Base-by-base conservation (phyloP, 2,797 vertebrate genomes). In the Darevskia mixta region DNA sequence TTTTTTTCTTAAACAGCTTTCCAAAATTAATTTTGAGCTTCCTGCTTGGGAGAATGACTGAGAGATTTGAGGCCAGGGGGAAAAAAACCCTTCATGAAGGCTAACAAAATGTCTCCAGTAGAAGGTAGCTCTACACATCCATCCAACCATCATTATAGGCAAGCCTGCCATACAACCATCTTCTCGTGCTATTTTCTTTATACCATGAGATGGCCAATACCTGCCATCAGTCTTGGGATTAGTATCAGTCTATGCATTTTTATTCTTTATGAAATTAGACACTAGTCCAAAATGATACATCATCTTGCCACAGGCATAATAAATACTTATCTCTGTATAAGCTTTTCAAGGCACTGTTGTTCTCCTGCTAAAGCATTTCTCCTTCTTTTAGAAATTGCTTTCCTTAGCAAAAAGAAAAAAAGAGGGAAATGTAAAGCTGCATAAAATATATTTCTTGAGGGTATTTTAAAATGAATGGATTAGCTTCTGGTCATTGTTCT, bases 381-480 rank as follows among this genome's bases (percentile, higher is more conserved):
- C 73, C 83, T 85, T 91, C 90, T 90, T 95, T 96, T 93, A 86
- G 88, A 89, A 94, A 95, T 89, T 95, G 91, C 91, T 96, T 96
- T 96, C 92, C 82, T 94, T 95, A 92, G 80, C 87, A 92, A 89
- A 90, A 90, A 61, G 13, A 95, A 82, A 93, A 82, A 93, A 94
- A 82, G 25, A 92, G 83, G 61, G 83, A 88, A 91, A 94, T 64
- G 85, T 89, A 94, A 90, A 85, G 80, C 94, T 87, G 90, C 87
- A 96, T 92, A 93, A 96, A 96, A 96, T 95, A 88, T 90, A 91
- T 90, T 92, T 93, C 95, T 95, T 95, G 55, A 81, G 92, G 95
- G 61, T 80, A 78, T 92, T 96, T 93, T 87, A 80, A 95, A 96
- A 96, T 94, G 93, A 96, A 96, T 95, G 89, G 93, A 89, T 96